phyloP scores from a whole-genome alignment of 2,888 invertebrate genomes.

The Eurytoma adleriae region DNA sequence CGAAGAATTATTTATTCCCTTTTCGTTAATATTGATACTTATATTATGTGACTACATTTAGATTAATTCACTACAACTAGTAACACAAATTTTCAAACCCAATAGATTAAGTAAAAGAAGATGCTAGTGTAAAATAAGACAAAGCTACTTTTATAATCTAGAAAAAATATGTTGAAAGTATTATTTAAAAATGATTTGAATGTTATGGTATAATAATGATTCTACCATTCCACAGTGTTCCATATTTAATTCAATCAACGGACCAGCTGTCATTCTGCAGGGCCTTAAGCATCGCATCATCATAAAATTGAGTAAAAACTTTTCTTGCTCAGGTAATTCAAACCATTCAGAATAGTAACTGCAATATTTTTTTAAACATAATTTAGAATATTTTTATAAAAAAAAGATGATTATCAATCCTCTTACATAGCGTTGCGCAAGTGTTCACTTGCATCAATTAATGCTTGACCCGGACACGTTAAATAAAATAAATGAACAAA shows the following conservation, averaged over 20 bases:
- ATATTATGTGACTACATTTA: no score
- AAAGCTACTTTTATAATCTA: slow-evolving; percentile 34
- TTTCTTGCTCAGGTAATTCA: neutral
- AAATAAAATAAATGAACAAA: slow-evolving; percentile 14
- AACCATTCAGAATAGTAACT: slow-evolving; percentile 39
- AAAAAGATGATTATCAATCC: neutral
- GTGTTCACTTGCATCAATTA: slow-evolving; percentile 1
- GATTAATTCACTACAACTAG: no score
- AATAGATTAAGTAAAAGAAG: slow-evolving; percentile 11
- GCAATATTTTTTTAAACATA: neutral
- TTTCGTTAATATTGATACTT: no score
- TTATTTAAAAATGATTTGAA: neutral
- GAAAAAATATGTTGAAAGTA: slow-evolving; percentile 1
- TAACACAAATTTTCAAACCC: no score
- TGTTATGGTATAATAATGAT: neutral
- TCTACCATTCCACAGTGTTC: slow-evolving; percentile 18
- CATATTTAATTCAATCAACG: slow-evolving; percentile 24
- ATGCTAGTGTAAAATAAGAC: slow-evolving; percentile 32
- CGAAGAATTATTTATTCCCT: no score
- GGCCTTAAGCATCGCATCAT: slow-evolving; percentile 28
- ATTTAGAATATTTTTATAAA: no score
- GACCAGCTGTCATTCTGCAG: slow-evolving; percentile 39
- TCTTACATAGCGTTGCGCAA: slow-evolving; percentile 8
- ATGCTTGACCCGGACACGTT: slow-evolving; percentile 32
- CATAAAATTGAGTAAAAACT: slow-evolving; percentile 40